These are phyloP conservation scores for Macrotrachela quadricornifera DNA, from an alignment of 1,140 invertebrate genomes.

Conservation along the genomic window DNA sequence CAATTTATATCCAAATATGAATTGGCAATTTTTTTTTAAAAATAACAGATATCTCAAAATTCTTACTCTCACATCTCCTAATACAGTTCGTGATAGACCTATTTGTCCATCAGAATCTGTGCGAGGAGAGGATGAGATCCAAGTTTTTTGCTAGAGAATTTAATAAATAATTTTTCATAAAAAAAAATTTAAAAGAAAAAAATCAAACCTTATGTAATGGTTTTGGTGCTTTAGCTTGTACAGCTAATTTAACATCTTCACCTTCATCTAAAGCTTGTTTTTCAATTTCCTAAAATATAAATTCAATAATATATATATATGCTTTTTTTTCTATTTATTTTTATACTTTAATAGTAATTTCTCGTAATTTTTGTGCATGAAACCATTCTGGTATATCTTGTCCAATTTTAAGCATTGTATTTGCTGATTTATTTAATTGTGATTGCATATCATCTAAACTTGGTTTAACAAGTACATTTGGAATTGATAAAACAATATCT, in stretches of 20 bases:
- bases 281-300: slow-evolving; percentile 19
- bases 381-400: slow-evolving; percentile 28
- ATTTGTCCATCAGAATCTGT: too few species aligned
- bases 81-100: too few species aligned
- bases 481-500: slow-evolving; percentile 58
- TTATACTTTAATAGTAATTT: slow-evolving; percentile 41
- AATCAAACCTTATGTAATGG: slow-evolving; percentile 18
- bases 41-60: too few species aligned
- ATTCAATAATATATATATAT: too few species aligned
- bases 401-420: slow-evolving; percentile 27
- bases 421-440: slow-evolving; percentile 41
- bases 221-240: slow-evolving; percentile 17
- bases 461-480: slow-evolving; percentile 60
- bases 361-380: slow-evolving; percentile 13
- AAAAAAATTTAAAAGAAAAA: too few species aligned
- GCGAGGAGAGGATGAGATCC: too few species aligned
- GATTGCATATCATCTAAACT: slow-evolving; percentile 75
- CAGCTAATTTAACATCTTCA: slow-evolving; percentile 23
- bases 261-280: slow-evolving; percentile 16
- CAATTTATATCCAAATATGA: too few species aligned
- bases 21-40: too few species aligned
- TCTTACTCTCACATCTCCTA: too few species aligned
- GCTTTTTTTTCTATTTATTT: slow-evolving; percentile 36
- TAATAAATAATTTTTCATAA: too few species aligned
- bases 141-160: too few species aligned